Evolutionary conservation across 23 tunicate species (phyloP), one percentile per base, ranked within the genome.

Genomic region (Ascidia mentula): DNA sequence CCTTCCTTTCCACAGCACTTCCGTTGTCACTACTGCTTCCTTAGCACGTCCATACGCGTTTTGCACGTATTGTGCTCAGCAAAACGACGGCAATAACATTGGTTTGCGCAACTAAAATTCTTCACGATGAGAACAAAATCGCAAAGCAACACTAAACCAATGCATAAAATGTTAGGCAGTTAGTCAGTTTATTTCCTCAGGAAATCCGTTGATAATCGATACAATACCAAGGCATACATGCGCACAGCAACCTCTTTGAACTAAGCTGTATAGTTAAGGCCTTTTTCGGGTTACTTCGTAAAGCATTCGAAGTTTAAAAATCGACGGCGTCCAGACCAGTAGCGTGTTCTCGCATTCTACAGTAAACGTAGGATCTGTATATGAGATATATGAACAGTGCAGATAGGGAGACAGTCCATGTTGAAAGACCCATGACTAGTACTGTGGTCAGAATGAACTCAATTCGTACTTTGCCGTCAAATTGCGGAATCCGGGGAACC

Each of bases 311-410:
- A 42, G 53, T 26, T 53, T 28, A 53, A 28, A 53, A 53, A 53
- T 53, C 65, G 12, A 53, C 65, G 65, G 65, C 65, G 13, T 53
- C 65, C 65, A 53, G 22, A 1, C 65, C 12, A 9, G 65, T 5
- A 28, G 69, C 80, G 45, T 85, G 89, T 37, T 85, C 89, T 38
- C 70, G 70, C n/a, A 77, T 76, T 65, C 96, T 38, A 46, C 89
- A 90, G 69, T 85, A 90, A 24, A 90, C 59, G 39, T 69, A 90
- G 36, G 88, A 84, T 72, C 80, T 73, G 73, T 90, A 84, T 9
- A 46, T 33, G 22, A 80, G 53, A 42, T 84, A 85, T 18, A 90
- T 70, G 36, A 85, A 36, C 34, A 90, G 38, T 24, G 65, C 60
- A 1, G 46, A 69, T 28, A 85, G 74, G 12, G 96, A 90, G 4